A percentile compares a stretch with the other conserved stretches of the same genome.
phyloP scores from a whole-genome alignment of 2,888 invertebrate genomes.

The Neoaliturus tenellus region DNA sequence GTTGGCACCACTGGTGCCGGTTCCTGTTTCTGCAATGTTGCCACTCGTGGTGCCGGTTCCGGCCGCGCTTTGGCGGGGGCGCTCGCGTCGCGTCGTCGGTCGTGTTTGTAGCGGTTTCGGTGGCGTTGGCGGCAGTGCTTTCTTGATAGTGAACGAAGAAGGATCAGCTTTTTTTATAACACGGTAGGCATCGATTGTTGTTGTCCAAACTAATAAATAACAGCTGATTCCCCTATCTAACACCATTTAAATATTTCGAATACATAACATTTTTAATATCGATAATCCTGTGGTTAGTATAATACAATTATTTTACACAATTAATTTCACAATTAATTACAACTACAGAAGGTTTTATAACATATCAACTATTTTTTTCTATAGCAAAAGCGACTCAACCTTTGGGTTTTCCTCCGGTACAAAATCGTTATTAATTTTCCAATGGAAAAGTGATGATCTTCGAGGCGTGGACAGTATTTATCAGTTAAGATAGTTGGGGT shows the following conservation, averaged over 20 bases:
- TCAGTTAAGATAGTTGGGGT: too few relatives aligned
- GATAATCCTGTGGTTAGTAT: too few relatives aligned
- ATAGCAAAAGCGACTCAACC: too few relatives aligned
- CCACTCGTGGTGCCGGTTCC: neutral
- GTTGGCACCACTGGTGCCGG: neutral
- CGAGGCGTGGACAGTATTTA: too few relatives aligned
- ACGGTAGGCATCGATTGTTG: slow-evolving; percentile 20
- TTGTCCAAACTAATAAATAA: neutral
- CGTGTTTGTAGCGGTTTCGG: neutral
- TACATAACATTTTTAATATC: too few relatives aligned
- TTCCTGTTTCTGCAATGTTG: neutral
- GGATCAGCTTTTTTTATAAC: slow-evolving; percentile 22
- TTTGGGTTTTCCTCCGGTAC: too few relatives aligned
- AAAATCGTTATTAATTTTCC: too few relatives aligned
- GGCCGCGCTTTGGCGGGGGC: neutral
- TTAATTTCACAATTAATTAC: too few relatives aligned
- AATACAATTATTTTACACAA: too few relatives aligned
- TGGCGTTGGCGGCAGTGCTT: neutral
- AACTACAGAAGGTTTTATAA: too few relatives aligned
- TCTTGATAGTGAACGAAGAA: slow-evolving; percentile 25
- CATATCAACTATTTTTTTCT: too few relatives aligned
- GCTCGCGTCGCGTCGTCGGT: neutral
- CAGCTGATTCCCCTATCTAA: neutral
- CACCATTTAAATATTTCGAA: neutral
- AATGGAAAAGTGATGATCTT: too few relatives aligned